A percentile compares a stretch with the other conserved stretches of the same genome.
Evolutionary conservation across 2,797 vertebrate genomes (phyloP).

Genomic region (Pangasius mekongensis): DNA sequence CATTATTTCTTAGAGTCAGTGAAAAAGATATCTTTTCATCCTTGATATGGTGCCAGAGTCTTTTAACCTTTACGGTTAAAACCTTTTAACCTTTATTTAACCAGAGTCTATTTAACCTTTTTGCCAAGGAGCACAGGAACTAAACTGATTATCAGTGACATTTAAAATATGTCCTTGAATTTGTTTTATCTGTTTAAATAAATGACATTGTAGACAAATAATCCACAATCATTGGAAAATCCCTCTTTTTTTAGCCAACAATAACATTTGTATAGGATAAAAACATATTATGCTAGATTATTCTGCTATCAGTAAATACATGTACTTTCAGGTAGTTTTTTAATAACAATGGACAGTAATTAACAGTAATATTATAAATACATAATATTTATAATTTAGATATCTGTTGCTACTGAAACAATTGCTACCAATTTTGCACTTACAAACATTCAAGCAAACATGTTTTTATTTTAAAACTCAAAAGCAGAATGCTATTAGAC

Average conservation of each 20-base stretch:
- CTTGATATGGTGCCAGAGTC: neutral
- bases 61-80: neutral
- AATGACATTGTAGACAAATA: neutral
- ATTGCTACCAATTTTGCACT: constrained; percentile 14
- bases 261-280: neutral
- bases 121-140: neutral
- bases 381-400: no score
- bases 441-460: constrained; percentile 17
- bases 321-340: neutral
- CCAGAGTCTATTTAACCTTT: neutral
- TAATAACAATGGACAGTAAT: neutral
- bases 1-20: neutral
- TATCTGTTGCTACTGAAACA: neutral
- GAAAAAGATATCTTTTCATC: constrained; percentile 1
- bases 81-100: no score
- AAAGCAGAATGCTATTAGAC: constrained; percentile 13
- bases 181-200: neutral
- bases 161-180: constrained; percentile 1
- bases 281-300: neutral
- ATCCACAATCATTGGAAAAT: neutral
- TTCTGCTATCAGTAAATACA: neutral
- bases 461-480: constrained; percentile 22
- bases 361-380: neutral
- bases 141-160: neutral
- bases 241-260: neutral